These are phyloP conservation scores for Enhydra lutris DNA, from an alignment of 2,113 vertebrate genomes.

Conservation along the genomic window DNA sequence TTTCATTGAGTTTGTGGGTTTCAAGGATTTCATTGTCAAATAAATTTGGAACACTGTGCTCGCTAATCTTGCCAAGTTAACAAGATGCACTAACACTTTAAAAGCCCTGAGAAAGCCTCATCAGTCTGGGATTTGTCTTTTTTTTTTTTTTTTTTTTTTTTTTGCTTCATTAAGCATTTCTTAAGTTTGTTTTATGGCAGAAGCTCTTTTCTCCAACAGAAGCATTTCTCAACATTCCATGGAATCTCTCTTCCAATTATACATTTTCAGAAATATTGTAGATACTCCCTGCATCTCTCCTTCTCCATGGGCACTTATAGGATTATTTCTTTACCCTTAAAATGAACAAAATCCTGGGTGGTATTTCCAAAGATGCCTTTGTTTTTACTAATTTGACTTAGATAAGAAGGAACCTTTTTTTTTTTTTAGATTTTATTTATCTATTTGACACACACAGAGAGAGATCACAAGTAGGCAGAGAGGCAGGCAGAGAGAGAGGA, in stretches of 20 bases:
- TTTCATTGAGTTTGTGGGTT: background rate
- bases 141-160: background rate
- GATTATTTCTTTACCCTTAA: constrained; percentile 17
- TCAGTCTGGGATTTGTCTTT: background rate
- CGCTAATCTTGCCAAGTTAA: background rate
- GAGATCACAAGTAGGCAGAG: too few species aligned
- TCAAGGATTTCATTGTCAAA: background rate
- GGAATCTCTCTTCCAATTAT: background rate
- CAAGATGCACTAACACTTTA: background rate
- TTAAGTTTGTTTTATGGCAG: background rate
- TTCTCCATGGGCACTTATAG: background rate
- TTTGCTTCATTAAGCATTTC: background rate
- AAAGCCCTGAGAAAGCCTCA: background rate
- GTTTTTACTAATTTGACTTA: background rate
- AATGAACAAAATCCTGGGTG: background rate
- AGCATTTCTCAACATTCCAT: background rate
- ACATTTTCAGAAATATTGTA: background rate
- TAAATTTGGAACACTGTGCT: background rate
- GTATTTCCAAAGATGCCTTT: background rate
- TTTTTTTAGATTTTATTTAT: too few species aligned
- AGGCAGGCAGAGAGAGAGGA: too few species aligned
- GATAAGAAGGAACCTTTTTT: background rate
- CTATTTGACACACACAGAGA: too few species aligned
- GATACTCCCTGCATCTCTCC: background rate
- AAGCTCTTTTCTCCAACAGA: background rate